Percentiles rank a stretch among this genome's conserved stretches.
These are phyloP conservation scores for Leptinotarsa juncta DNA, from an alignment of 2,888 invertebrate genomes.

Conservation along the genomic window DNA sequence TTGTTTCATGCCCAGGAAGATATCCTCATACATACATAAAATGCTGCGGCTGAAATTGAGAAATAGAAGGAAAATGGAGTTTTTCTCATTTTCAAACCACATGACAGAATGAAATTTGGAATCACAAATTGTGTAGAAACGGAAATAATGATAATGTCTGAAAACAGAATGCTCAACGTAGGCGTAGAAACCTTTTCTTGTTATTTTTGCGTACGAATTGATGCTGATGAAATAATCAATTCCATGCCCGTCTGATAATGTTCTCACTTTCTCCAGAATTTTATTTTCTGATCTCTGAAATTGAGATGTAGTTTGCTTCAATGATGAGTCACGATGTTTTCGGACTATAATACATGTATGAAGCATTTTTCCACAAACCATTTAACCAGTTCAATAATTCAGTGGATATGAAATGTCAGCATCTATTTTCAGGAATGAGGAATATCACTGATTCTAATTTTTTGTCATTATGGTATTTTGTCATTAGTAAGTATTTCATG, in stretches of 20 bases:
- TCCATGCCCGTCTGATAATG: not conserved
- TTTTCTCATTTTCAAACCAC: constrained; percentile 8
- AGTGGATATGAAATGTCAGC: no score
- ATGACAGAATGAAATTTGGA: not conserved
- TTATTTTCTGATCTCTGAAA: no score
- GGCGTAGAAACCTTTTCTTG: no score
- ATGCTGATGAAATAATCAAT: not conserved
- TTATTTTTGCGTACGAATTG: not conserved
- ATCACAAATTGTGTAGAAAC: constrained; percentile 13
- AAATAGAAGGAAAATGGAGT: constrained; percentile 13
- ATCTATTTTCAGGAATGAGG: no score
- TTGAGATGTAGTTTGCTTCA: no score
- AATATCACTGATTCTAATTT: no score
- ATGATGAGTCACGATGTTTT: no score
- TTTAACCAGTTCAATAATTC: no score
- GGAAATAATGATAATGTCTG: constrained; percentile 5
- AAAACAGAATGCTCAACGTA: not conserved
- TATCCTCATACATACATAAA: constrained; percentile 47
- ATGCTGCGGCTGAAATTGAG: constrained; percentile 23
- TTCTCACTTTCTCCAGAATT: not conserved
- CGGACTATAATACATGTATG: no score
- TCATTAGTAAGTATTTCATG: no score
- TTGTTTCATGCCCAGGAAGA: constrained; percentile 47
- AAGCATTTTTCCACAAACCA: no score
- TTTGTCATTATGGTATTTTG: no score